Evolutionary conservation across 2,113 vertebrate species (phyloP).

Genomic region (Typhlomys cinereus): DNA sequence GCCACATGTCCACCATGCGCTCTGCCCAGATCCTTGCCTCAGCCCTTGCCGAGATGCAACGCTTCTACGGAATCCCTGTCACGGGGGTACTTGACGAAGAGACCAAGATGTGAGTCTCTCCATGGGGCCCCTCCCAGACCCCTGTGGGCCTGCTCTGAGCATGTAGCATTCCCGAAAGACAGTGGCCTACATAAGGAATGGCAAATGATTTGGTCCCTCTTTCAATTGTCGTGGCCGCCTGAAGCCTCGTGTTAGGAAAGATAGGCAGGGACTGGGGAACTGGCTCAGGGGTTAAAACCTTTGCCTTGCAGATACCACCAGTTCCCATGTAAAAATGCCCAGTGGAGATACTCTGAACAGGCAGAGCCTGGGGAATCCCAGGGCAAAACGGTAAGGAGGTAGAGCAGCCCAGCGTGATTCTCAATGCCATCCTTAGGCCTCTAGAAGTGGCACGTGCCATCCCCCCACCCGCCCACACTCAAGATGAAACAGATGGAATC

Average conservation of each 20-base stretch:
- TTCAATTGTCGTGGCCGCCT: background rate
- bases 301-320: too few species aligned
- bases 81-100: conserved; percentile 90
- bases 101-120: conserved; percentile 89
- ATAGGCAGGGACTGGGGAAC: background rate
- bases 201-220: background rate
- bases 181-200: background rate
- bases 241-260: background rate
- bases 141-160: background rate
- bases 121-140: background rate
- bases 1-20: conserved; percentile 96
- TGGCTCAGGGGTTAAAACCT: background rate
- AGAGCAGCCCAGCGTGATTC: too few species aligned
- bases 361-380: too few species aligned
- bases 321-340: too few species aligned
- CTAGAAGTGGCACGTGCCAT: too few species aligned
- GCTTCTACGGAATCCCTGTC: conserved; percentile 93
- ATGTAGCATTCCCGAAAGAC: background rate
- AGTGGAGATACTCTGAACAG: too few species aligned
- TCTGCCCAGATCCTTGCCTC: conserved; percentile 93
- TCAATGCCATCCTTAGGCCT: too few species aligned
- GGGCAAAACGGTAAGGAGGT: too few species aligned
- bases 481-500: background rate
- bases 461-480: too few species aligned
- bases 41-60: conserved; percentile 95